Evolutionary conservation across 2,888 invertebrate genomes (phyloP).

Genomic region (Mesopsocus fuscifrons): DNA sequence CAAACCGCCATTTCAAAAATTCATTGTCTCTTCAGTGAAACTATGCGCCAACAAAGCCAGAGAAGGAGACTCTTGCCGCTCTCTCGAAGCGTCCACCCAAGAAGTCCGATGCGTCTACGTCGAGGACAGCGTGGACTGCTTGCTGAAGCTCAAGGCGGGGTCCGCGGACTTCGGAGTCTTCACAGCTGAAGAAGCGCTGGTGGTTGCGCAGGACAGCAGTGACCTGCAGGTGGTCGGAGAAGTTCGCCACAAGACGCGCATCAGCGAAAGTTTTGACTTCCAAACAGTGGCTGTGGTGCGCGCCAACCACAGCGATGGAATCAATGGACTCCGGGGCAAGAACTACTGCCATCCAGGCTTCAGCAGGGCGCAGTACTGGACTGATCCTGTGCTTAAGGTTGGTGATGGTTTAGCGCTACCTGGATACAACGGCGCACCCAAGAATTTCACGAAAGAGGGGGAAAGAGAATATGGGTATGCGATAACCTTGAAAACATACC

Average conservation of each 20-base stretch:
- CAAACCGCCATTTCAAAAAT: too few relatives aligned
- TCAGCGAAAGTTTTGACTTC: conserved; percentile 30
- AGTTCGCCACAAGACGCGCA: conserved; percentile 19
- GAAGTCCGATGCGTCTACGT: conserved; percentile 9
- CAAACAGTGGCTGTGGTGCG: conserved; percentile 40
- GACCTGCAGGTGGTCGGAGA: conserved; percentile 20
- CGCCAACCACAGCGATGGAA: conserved; percentile 26
- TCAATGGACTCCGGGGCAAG: conserved; percentile 30
- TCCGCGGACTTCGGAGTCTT: conserved; percentile 38
- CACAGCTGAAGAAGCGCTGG: conserved; percentile 37
- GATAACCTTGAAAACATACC: too few relatives aligned
- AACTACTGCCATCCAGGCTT: conserved; percentile 48
- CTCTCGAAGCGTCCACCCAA: too few relatives aligned
- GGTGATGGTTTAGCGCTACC: conserved; percentile 1
- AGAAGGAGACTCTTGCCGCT: too few relatives aligned
- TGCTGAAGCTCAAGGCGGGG: conserved; percentile 31
- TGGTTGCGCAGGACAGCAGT: conserved; percentile 25
- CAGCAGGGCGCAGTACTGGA: conserved; percentile 32
- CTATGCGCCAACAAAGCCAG: not conserved
- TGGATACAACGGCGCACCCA: not conserved
- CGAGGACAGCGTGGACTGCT: conserved; percentile 36
- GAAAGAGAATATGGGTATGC: too few relatives aligned
- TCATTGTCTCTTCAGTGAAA: conserved; percentile 1
- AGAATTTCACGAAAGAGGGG: too few relatives aligned
- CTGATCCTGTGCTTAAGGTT: conserved; percentile 35